These are phyloP conservation scores for Zaprionus capensis DNA, from an alignment of 1,140 invertebrate species.

Conservation along the genomic window DNA sequence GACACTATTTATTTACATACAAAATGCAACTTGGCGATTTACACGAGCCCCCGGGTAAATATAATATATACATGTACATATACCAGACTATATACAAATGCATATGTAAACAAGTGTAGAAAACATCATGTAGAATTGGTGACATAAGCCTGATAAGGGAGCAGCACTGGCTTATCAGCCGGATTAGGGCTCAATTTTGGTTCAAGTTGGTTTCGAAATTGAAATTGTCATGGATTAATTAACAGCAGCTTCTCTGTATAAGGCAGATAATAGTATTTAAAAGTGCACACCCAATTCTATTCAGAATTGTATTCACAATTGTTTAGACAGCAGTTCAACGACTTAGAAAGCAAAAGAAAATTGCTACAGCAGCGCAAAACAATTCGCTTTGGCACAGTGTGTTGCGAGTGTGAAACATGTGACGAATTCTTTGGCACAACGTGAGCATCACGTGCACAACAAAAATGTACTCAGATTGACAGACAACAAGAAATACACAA, in stretches of 20 bases:
- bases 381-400: slow-evolving; percentile 39
- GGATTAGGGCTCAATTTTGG: neutral
- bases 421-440: slow-evolving; percentile 60
- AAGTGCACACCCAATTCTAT: no score
- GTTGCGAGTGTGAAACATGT: slow-evolving; percentile 32
- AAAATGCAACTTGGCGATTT: slow-evolving; percentile 34
- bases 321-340: slow-evolving; percentile 52
- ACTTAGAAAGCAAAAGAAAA: slow-evolving; percentile 52
- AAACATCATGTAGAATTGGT: neutral
- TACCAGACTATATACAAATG: slow-evolving; percentile 9
- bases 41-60: slow-evolving; percentile 22
- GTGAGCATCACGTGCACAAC: slow-evolving; percentile 69
- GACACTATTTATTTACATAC: slow-evolving; percentile 49
- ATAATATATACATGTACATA: neutral
- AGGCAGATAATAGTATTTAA: no score
- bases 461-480: slow-evolving; percentile 18
- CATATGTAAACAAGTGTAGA: slow-evolving; percentile 18
- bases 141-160: slow-evolving; percentile 14
- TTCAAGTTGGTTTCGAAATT: neutral
- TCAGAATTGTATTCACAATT: slow-evolving; percentile 21
- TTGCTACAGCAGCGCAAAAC: slow-evolving; percentile 6
- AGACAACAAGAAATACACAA: neutral
- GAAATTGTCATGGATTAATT: neutral
- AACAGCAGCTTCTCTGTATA: neutral
- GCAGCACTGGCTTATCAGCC: slow-evolving; percentile 18